Evolutionary conservation across 2,888 invertebrate species (phyloP).

Genomic region (Dasypogon diadema): DNA sequence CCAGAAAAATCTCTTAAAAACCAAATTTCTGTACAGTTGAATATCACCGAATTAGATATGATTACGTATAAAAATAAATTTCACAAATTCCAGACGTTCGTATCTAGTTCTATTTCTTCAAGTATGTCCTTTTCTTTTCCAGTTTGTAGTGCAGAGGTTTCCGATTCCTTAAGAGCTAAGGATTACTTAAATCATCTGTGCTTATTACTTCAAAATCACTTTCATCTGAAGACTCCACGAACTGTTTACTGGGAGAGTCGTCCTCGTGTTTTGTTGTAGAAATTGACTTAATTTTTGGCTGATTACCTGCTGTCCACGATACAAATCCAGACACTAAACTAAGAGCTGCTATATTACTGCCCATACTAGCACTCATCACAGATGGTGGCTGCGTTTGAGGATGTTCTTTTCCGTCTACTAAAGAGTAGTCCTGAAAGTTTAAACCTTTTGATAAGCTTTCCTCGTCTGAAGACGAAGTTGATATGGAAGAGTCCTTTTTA

Average conservation of each 20-base stretch:
- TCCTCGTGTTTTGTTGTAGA: neutral
- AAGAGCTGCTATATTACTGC: slow-evolving; percentile 58
- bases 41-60: slow-evolving; percentile 46
- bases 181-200: slow-evolving; percentile 62
- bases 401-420: slow-evolving; percentile 57
- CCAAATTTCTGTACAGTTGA: slow-evolving; percentile 18
- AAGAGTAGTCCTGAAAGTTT: slow-evolving; percentile 63
- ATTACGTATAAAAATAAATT: slow-evolving; percentile 42
- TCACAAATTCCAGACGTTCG: slow-evolving; percentile 9
- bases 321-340: slow-evolving; percentile 62
- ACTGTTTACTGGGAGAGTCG: neutral
- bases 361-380: slow-evolving; percentile 20
- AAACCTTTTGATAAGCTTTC: slow-evolving; percentile 67
- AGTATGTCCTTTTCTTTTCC: slow-evolving; percentile 8
- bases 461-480: slow-evolving; percentile 65
- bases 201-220: slow-evolving; percentile 68
- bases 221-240: slow-evolving; percentile 62
- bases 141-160: neutral
- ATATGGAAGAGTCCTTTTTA: slow-evolving; percentile 65
- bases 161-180: slow-evolving; percentile 39
- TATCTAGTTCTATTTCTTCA: neutral
- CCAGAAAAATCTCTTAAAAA: slow-evolving; percentile 22
- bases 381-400: neutral
- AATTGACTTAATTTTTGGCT: slow-evolving; percentile 14
- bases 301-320: slow-evolving; percentile 59